Percentiles rank a stretch among this genome's conserved stretches.
Evolutionary conservation across 2,113 vertebrate species (phyloP).

Genomic region (Acrocephalus kingi): DNA sequence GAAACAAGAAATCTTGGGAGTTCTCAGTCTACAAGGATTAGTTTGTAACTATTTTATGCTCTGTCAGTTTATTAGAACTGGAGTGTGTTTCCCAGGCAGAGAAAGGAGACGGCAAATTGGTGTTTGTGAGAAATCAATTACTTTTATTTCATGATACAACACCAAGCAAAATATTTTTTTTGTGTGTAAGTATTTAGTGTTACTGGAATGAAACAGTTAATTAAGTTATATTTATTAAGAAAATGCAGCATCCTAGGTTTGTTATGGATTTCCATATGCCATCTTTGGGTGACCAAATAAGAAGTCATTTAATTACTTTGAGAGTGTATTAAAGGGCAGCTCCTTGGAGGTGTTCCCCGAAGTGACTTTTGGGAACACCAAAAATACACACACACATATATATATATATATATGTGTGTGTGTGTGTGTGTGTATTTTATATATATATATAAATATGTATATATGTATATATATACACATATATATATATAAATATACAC

Average conservation of each 20-base stretch:
- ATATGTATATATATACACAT: too few relatives aligned
- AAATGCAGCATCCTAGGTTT: not conserved
- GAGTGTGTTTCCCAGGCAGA: not conserved
- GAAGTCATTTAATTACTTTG: not conserved
- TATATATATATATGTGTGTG: too few relatives aligned
- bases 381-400: too few relatives aligned
- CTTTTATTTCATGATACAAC: not conserved
- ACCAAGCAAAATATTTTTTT: not conserved
- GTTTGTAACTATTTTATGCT: not conserved
- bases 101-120: not conserved
- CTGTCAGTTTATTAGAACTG: not conserved
- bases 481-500: too few relatives aligned
- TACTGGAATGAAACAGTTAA: not conserved
- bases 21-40: not conserved
- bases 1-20: not conserved
- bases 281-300: not conserved
- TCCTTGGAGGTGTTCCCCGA: not conserved
- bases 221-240: not conserved
- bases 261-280: not conserved
- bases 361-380: not conserved
- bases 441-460: too few relatives aligned
- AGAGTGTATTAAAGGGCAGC: not conserved
- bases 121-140: not conserved
- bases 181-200: not conserved
- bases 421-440: too few relatives aligned